Base-by-base conservation (phyloP, 2,797 vertebrate genomes). In the Arnoldichthys spilopterus region DNA sequence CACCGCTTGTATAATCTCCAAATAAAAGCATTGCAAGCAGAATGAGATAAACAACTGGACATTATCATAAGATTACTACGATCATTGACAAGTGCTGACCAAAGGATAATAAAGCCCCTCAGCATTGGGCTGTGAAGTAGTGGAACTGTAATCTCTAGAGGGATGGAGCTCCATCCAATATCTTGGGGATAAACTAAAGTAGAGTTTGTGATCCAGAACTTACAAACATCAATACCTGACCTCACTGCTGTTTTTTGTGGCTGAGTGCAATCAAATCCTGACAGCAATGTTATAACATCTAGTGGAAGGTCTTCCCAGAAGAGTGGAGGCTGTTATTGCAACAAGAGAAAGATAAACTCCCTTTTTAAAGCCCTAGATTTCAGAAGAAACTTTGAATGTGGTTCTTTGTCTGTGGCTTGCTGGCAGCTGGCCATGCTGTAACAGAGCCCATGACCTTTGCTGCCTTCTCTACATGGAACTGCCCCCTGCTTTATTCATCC, bases 401-500 rank as follows among this genome's bases (percentile, higher is more conserved):
- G 77, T 64, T 47, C 9, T 30, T 63, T 26, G 22, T 47, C 47
- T 63, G 47, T 51, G 63, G 63, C 61, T 64, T 66, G 49, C 62
- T 64, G 77, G 49, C 64, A 53, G 63, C 77, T 67, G 28, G 61
- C 51, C 51, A 67, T 62, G 37, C 47, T 79, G 37, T 71, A 71
- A 76, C 62, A 51, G 3, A 79, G 54, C 43, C 68, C 61, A 22
- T 64, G 81, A 80, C 78, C 78, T 80, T 76, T 45, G 47, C 24
- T 24, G 76, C 76, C 37, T 54, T 68, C 64, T 80, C 24, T 45
- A 63, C 58, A n/a, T 64, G 34, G 30, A 54, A 73, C 58, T 79
- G 89, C 86, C 81, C 84, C 87, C 88, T 91, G 85, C 85, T 88
- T 91, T 88, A 90, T 88, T 82, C 85, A 62, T 45, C 77, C 51